phyloP scores from a whole-genome alignment of 2,113 vertebrate genomes.

The Nothobranchius kuhntae region DNA sequence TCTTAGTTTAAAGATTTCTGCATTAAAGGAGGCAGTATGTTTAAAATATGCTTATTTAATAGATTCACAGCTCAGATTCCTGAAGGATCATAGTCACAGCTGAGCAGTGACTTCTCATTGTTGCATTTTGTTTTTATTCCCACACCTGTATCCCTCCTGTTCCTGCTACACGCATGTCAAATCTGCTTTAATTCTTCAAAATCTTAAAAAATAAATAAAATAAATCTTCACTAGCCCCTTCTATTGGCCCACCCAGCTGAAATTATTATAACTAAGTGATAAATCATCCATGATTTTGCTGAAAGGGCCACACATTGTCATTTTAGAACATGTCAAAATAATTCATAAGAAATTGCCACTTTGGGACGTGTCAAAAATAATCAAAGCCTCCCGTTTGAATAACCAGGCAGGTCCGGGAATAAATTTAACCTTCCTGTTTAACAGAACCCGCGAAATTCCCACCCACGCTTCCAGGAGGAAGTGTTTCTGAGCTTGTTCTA shows the following conservation, averaged over 20 bases:
- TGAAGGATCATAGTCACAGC: not conserved
- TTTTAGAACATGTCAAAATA: conserved; percentile 41
- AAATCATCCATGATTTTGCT: conserved; percentile 22
- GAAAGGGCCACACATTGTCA: not conserved
- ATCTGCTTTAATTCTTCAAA: conserved; percentile 14
- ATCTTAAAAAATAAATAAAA: too few relatives aligned
- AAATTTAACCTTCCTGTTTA: conserved; percentile 24
- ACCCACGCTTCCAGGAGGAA: conserved; percentile 39
- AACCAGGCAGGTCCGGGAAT: not conserved
- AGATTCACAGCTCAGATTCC: conserved; percentile 31
- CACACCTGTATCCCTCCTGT: conserved; percentile 13
- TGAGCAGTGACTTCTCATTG: not conserved
- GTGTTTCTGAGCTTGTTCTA: conserved; percentile 22
- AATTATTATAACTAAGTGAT: conserved; percentile 8
- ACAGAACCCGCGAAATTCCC: conserved; percentile 14
- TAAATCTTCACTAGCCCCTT: too few relatives aligned
- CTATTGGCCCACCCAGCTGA: too few relatives aligned
- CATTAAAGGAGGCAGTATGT: conserved; percentile 29
- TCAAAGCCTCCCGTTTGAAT: conserved; percentile 28
- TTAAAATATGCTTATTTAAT: conserved; percentile 20
- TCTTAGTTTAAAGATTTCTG: conserved; percentile 66
- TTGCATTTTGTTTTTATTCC: not conserved
- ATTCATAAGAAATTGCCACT: conserved; percentile 25
- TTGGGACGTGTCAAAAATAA: conserved; percentile 40
- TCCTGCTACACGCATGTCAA: conserved; percentile 11